Evolutionary conservation across 1,140 invertebrate genomes (phyloP).

Genomic region (Drosophila pseudoobscura): DNA sequence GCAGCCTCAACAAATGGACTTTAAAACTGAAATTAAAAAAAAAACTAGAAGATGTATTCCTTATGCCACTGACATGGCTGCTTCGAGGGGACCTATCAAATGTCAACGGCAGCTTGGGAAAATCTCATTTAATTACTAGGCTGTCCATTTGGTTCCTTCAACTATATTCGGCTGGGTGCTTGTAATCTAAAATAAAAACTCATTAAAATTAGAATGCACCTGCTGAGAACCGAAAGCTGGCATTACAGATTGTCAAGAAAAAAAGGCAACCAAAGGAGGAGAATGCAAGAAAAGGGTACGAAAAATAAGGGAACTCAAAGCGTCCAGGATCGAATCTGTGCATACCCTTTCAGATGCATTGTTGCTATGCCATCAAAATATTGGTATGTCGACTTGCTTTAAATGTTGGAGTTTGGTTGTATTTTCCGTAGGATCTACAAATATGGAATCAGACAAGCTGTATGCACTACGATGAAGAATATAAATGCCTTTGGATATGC

Average conservation of each 20-base stretch:
- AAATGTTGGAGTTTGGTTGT: too few species aligned
- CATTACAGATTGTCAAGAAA: conserved; percentile 20
- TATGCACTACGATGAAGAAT: too few species aligned
- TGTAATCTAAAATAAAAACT: conserved; percentile 21
- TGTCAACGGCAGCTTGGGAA: conserved; percentile 52
- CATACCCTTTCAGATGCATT: background rate
- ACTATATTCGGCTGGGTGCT: background rate
- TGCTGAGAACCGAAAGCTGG: conserved; percentile 37
- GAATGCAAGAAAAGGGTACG: conserved; percentile 11
- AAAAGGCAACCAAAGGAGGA: background rate
- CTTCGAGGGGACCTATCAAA: conserved; percentile 26
- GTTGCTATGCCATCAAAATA: too few species aligned
- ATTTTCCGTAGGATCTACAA: too few species aligned
- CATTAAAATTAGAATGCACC: conserved; percentile 57
- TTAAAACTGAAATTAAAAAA: too few species aligned
- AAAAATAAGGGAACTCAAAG: too few species aligned
- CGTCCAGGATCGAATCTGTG: background rate
- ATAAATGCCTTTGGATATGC: too few species aligned
- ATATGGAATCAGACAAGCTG: too few species aligned
- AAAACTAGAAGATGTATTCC: background rate
- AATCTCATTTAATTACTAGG: conserved; percentile 57
- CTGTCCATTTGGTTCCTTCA: background rate
- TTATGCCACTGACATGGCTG: background rate
- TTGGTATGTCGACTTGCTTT: too few species aligned
- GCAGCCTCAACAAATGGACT: too few species aligned